Conservation (phyloP, 35 echinoderm and acorn worm genomes). For the Acanthaster planci region DNA sequence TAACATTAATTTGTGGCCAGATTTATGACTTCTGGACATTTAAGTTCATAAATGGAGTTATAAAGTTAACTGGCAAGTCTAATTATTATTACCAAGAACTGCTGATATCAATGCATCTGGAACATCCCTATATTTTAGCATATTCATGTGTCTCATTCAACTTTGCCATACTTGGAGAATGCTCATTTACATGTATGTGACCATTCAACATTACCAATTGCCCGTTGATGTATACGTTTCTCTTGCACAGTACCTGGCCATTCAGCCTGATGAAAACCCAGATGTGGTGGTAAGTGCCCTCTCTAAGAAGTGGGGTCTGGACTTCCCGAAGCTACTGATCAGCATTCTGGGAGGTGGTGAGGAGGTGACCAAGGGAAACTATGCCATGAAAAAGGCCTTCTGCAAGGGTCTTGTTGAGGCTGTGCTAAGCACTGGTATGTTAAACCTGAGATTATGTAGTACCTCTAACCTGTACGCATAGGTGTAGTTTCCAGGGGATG, state of each 20-base stretch:
- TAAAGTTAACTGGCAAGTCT: too few species aligned
- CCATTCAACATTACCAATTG: neutral
- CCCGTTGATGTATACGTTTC: neutral
- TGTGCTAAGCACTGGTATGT: slow-evolving; percentile 30
- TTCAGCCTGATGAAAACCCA: neutral
- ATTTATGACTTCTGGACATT: too few species aligned
- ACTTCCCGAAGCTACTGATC: slow-evolving; percentile 26
- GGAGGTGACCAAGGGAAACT: neutral
- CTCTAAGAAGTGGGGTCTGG: slow-evolving; percentile 5
- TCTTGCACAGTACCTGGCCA: neutral
- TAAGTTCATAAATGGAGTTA: too few species aligned
- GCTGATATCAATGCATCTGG: too few species aligned
- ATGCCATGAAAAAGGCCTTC: slow-evolving; percentile 3
- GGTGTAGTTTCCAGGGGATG: neutral
- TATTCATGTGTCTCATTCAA: too few species aligned
- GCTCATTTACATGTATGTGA: neutral
- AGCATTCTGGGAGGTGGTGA: slow-evolving; percentile 18
- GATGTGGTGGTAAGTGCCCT: neutral
- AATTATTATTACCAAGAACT: too few species aligned
- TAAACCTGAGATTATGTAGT: too few species aligned
- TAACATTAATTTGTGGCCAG: too few species aligned
- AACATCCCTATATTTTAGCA: too few species aligned
- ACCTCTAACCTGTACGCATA: too few species aligned
- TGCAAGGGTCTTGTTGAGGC: slow-evolving; percentile 20
- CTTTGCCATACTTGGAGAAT: too few species aligned